Base-by-base conservation (phyloP, 2,888 invertebrate species). In the Ganaspis brasiliensis region DNA sequence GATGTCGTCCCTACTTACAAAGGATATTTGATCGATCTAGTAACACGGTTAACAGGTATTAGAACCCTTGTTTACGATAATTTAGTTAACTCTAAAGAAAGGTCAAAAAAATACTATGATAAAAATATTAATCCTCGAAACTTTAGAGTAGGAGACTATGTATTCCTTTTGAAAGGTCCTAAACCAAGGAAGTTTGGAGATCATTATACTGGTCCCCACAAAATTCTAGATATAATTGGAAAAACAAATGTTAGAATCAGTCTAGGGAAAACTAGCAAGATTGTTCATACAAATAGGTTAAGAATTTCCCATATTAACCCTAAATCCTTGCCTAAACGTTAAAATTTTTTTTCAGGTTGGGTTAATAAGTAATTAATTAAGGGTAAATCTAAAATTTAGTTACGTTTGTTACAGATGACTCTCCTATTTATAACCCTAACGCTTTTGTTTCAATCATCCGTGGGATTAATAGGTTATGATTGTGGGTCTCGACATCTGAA, bases 21-120 rank as follows among this genome's bases (percentile, higher is more conserved):
- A 10, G 45, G 59, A 10, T 79, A 81, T 21, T 4, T 82, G 0
- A 72, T 24, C 4, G 56, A 81, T 14, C 19, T 81, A 19, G 40
- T 79, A 2, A 59, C 63, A 0, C 37, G 67, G 56, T n/a, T 82
- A 2, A 37, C 73, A n/a, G 35, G 75, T 2, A 52, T 76, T 2
- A 72, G 63, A 67, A 24, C 52, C 10, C 3, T 63, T 2, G 82
- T 78, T 0, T 55, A 73, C 0, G 59, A 72, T n/a, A 81, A 81
- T 74, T 52, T 79, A 49, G 56, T 80, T 4, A n/a, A 9, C 2
- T 19, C 82, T 6, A 83, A 81, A 73, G 21, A 59, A 3, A 76
- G 71, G 31, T 80, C 80, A 6, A 82, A 82, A 73, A 16, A 19
- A 2, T 76, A 78, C 21, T 80, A 79, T 49, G 81, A 82, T 40